Percentiles rank a stretch among this genome's conserved stretches.
Evolutionary conservation across 2,113 vertebrate genomes (phyloP).

Genomic region (Cnemophilus loriae): DNA sequence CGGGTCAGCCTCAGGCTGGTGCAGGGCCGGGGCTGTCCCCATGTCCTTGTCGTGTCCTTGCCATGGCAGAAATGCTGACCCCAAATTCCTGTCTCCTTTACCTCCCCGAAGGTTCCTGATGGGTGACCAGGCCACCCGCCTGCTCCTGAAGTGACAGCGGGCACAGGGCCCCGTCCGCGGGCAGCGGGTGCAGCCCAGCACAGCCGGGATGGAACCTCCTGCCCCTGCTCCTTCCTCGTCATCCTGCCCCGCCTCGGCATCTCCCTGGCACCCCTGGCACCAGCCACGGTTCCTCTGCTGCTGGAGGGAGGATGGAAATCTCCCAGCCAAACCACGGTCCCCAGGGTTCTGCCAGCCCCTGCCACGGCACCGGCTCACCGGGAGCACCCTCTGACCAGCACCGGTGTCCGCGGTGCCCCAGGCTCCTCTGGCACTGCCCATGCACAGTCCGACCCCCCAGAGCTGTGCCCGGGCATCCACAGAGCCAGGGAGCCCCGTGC

Average conservation of each 20-base stretch:
- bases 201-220: fast-evolving
- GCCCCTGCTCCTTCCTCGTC: neutral
- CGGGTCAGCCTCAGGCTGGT: fast-evolving
- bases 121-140: neutral
- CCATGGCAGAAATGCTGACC: fast-evolving
- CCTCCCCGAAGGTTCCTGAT: constrained; percentile 6
- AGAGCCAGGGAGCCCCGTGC: neutral
- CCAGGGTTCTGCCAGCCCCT: neutral
- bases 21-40: neutral
- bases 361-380: fast-evolving
- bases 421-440: fast-evolving
- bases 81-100: fast-evolving
- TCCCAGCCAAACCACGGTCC: fast-evolving
- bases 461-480: neutral
- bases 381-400: neutral
- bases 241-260: fast-evolving
- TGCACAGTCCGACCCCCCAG: fast-evolving
- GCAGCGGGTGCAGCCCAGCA: neutral
- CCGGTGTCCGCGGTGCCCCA: fast-evolving
- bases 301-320: neutral
- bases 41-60: fast-evolving
- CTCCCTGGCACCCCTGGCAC: fast-evolving
- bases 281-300: fast-evolving
- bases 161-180: fast-evolving
- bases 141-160: neutral